Conservation (phyloP, 2,888 invertebrate genomes). For the Metacarcinus magister region DNA sequence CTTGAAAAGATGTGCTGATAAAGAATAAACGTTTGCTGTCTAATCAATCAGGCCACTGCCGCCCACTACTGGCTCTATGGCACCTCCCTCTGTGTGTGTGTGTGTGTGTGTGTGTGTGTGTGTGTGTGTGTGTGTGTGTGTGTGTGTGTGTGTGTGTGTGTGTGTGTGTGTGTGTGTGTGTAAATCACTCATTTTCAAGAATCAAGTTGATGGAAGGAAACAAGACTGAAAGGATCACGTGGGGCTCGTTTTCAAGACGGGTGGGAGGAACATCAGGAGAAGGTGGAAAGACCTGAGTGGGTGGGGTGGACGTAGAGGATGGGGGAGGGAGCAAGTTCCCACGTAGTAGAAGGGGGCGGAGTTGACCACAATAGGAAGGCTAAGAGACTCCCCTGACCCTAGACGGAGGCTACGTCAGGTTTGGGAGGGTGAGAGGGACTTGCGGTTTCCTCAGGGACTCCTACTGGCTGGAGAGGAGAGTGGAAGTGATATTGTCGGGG, state of each 20-base stretch:
- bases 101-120: neutral
- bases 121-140: neutral
- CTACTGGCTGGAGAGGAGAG: neutral
- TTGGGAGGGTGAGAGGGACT: conserved; percentile 47
- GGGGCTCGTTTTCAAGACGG: neutral
- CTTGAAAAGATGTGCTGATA: neutral
- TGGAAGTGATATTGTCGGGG: neutral
- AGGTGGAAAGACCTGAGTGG: neutral
- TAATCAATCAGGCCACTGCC: neutral
- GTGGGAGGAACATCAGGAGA: neutral
- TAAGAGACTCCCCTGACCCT: conserved; percentile 42
- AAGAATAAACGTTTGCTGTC: neutral
- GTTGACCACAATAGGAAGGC: conserved; percentile 42
- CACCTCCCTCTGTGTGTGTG: neutral
- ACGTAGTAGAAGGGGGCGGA: neutral
- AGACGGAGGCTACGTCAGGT: conserved; percentile 41
- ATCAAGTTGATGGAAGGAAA: neutral
- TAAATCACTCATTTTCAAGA: neutral
- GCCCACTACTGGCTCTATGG: neutral
- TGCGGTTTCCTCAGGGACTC: conserved; percentile 27
- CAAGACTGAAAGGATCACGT: neutral
- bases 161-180: conserved; percentile 32
- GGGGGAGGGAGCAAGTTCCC: neutral
- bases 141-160: conserved; percentile 57
- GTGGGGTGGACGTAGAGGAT: neutral